Conservation (phyloP, 2,888 invertebrate genomes). For the Cerastoderma edule region DNA sequence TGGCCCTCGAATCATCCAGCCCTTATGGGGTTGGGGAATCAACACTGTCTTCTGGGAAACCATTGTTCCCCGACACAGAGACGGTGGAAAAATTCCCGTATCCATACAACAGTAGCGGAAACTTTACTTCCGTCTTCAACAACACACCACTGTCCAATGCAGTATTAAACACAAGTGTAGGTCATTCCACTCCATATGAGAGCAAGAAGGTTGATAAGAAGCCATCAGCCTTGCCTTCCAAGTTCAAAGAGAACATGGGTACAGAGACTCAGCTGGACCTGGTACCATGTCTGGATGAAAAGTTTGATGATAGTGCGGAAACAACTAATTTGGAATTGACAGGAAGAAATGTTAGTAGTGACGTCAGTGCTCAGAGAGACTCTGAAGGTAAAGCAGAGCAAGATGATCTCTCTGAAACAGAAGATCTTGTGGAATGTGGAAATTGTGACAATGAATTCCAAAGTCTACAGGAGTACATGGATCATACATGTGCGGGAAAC, state of each 20-base stretch:
- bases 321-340: conserved; percentile 1
- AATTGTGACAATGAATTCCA: conserved; percentile 75
- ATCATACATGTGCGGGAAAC: conserved; percentile 71
- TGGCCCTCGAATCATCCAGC: conserved; percentile 59
- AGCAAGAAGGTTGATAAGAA: conserved; percentile 14
- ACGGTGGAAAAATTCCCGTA: conserved; percentile 39
- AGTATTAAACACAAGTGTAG: conserved; percentile 42
- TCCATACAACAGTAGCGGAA: conserved; percentile 46
- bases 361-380: conserved; percentile 17
- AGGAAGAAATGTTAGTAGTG: conserved; percentile 13
- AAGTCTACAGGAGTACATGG: conserved; percentile 74
- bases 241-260: conserved; percentile 31
- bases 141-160: conserved; percentile 38
- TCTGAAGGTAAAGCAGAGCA: conserved; percentile 37
- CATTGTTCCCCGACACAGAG: conserved; percentile 50
- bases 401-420: conserved; percentile 57
- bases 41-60: conserved; percentile 38
- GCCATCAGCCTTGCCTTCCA: conserved; percentile 12
- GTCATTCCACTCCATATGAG: conserved; percentile 49
- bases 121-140: conserved; percentile 47
- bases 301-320: conserved; percentile 11
- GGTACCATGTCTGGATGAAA: neutral
- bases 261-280: neutral
- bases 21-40: conserved; percentile 45
- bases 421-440: conserved; percentile 75